Conservation (phyloP, 2,888 invertebrate species). For the Meandrusa payeni region DNA sequence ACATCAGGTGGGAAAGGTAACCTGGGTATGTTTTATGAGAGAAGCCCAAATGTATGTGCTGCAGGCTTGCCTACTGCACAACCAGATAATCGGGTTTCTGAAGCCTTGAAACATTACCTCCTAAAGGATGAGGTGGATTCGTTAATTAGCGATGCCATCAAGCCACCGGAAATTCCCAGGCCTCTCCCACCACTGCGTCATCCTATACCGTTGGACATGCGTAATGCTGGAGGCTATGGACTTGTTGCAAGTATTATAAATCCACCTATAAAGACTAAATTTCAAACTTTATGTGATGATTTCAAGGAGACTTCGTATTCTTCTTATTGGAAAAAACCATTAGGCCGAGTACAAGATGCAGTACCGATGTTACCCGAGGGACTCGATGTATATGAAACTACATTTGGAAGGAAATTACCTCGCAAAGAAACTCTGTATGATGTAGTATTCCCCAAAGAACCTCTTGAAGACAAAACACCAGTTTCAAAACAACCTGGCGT, state of each 20-base stretch:
- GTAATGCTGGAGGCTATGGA: conserved; percentile 47
- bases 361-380: conserved; percentile 64
- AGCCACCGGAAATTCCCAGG: conserved; percentile 47
- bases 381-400: conserved; percentile 47
- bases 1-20: conserved; percentile 68
- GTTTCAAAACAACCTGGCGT: conserved; percentile 41
- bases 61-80: conserved; percentile 61
- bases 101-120: conserved; percentile 53
- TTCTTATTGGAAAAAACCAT: conserved; percentile 60
- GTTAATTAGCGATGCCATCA: conserved; percentile 54
- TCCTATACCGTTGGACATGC: conserved; percentile 48
- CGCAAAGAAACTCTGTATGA: conserved; percentile 55
- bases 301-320: conserved; percentile 56
- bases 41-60: conserved; percentile 58
- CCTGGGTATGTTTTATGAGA: conserved; percentile 56
- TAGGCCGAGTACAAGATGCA: conserved; percentile 51
- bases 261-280: conserved; percentile 57
- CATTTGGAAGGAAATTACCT: conserved; percentile 54
- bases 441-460: conserved; percentile 58
- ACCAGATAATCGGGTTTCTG: conserved; percentile 42
- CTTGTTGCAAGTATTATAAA: conserved; percentile 47
- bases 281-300: conserved; percentile 54
- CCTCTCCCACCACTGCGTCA: conserved; percentile 51
- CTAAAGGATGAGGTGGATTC: conserved; percentile 63
- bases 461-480: conserved; percentile 52